A percentile compares a stretch with the other conserved stretches of the same genome.
Conservation (phyloP, 2,113 vertebrate species). For the Oenanthe melanoleuca region DNA sequence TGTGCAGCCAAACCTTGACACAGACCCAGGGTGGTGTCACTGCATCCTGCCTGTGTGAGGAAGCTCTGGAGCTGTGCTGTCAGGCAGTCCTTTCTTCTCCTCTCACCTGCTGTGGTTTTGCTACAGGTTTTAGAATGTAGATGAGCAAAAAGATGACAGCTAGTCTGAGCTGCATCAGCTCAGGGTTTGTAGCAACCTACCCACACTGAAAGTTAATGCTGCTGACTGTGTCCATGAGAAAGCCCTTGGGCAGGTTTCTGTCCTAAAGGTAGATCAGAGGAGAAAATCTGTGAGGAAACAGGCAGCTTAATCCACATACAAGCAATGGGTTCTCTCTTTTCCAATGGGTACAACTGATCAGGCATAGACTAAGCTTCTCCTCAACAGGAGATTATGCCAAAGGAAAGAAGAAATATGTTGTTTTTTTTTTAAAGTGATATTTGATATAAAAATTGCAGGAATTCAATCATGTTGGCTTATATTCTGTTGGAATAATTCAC, state of each 20-base stretch:
- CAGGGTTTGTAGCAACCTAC: background rate
- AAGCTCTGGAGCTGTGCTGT: background rate
- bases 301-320: background rate
- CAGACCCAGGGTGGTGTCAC: background rate
- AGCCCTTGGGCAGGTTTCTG: background rate
- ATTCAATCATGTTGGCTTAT: constrained; percentile 18
- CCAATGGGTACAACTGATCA: background rate
- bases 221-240: background rate
- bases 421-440: background rate
- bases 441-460: constrained; percentile 48
- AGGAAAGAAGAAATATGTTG: background rate
- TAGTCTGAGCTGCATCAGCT: background rate
- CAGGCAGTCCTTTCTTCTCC: background rate
- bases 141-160: background rate
- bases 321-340: background rate
- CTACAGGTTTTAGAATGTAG: accelerated
- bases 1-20: background rate
- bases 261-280: background rate
- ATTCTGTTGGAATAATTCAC: constrained; percentile 5
- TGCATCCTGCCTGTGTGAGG: background rate
- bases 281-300: background rate
- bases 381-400: background rate
- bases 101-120: background rate
- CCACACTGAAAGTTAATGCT: background rate
- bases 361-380: background rate